A percentile compares a stretch with the other conserved stretches of the same genome.
phyloP scores from a whole-genome alignment of 1,140 invertebrate species.

The Lepidostoma basale region DNA sequence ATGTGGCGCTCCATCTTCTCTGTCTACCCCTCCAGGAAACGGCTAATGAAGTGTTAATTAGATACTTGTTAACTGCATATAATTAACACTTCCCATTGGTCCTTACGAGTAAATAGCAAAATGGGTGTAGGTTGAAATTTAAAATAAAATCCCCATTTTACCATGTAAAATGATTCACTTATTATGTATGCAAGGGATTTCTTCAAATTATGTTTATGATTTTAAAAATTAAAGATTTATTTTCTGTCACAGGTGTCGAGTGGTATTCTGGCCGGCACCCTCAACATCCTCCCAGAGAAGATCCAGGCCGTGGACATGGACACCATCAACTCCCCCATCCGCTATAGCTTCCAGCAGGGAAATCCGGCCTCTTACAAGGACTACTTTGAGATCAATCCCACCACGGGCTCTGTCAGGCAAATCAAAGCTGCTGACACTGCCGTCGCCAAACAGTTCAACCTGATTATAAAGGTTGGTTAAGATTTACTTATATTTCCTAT shows the following conservation, averaged over 20 bases:
- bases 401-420: conserved; percentile 80
- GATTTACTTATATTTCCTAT: background rate
- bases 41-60: too few relatives aligned
- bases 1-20: too few relatives aligned
- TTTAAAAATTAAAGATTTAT: conserved; percentile 19
- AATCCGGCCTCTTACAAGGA: conserved; percentile 75
- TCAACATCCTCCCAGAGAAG: conserved; percentile 84
- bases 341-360: conserved; percentile 82
- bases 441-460: conserved; percentile 71
- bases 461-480: conserved; percentile 60
- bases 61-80: too few relatives aligned
- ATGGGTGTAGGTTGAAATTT: too few relatives aligned
- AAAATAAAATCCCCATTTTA: too few relatives aligned
- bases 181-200: conserved; percentile 1
- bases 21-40: too few relatives aligned
- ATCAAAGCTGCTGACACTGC: conserved; percentile 79
- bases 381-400: conserved; percentile 84
- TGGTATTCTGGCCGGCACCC: conserved; percentile 78
- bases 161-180: too few relatives aligned
- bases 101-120: too few relatives aligned
- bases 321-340: conserved; percentile 79
- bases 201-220: conserved; percentile 6
- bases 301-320: conserved; percentile 90
- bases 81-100: too few relatives aligned
- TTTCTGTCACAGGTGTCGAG: conserved; percentile 72